Percentiles rank a stretch among this genome's conserved stretches.
These are phyloP conservation scores for Ifrita kowaldi DNA, from an alignment of 2,113 vertebrate species.

Conservation along the genomic window DNA sequence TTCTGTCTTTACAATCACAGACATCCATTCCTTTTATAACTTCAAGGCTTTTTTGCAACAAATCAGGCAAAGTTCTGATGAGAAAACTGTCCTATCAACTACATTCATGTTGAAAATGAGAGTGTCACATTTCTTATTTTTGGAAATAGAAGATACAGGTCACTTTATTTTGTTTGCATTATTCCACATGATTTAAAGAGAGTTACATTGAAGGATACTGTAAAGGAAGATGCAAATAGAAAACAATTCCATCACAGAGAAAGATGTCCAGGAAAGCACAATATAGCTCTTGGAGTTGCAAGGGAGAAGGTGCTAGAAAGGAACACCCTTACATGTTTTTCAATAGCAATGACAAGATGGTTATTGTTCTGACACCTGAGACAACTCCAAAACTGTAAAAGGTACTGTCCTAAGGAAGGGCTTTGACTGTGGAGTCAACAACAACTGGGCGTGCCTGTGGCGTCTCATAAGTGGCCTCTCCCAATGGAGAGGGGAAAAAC, in stretches of 20 bases:
- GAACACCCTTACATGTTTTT: background rate
- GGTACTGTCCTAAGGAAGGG: background rate
- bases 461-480: fast-evolving
- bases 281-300: background rate
- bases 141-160: background rate
- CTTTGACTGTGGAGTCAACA: background rate
- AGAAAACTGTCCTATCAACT: background rate
- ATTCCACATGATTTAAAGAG: background rate
- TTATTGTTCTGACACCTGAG: background rate
- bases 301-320: background rate
- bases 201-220: background rate
- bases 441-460: background rate
- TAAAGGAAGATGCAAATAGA: background rate
- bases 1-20: background rate
- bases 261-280: background rate
- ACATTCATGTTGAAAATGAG: background rate
- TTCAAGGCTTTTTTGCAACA: background rate
- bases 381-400: background rate
- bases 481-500: background rate
- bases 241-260: background rate
- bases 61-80: background rate
- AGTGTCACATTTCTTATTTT: background rate
- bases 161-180: background rate
- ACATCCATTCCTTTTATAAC: background rate
- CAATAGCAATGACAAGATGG: background rate